Base-by-base conservation (phyloP, 2,888 invertebrate genomes). In the Pocota personata region DNA sequence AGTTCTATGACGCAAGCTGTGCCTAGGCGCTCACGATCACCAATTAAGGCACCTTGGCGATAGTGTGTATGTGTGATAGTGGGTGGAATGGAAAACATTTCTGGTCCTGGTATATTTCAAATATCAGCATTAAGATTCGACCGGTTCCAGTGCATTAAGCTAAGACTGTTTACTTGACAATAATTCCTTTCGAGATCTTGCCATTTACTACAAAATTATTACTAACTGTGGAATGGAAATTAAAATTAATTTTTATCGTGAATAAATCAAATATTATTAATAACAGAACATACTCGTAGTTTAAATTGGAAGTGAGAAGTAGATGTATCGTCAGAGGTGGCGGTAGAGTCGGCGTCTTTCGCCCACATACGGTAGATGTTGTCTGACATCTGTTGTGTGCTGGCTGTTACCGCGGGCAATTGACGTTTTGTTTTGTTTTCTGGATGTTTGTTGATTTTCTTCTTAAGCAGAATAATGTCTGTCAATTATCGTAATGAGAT, bases 41-140 rank as follows among this genome's bases (percentile, higher is more conserved):
- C 92, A 86, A 91, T 90, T 88, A 92, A 92, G 88, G 89, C 90
- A 80, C 91, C 91, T 50, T 91, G 91, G 91, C 89, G 92, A 82
- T 91, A 91, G 90, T 46, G 88, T 87, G 87, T 79, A 55, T 82
- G 84, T 46, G 8, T 30, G 37, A 5, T 12, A 10, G 55, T 46
- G 55, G 46, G 76, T 57, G 66, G 46, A 75, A 24, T 55, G 6
- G 10, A 10, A n/a, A 6, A 30, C 46, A 57, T 66, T 48, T 48
- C 43, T 27, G 60, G 24, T 64, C 43, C 32, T 58, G 37, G n/a
- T 48, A 58, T 66, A n/a, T 24, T 46, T 12, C 24, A 40, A 35
- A 24, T 30, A 43, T 19, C 21, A 21, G 30, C 40, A 43, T 48
- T 43, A n/a, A 57, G 19, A 46, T 43, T 52, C 55, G 30, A 52